Conservation (phyloP, 1,140 invertebrate species). For the Ladona fulva region DNA sequence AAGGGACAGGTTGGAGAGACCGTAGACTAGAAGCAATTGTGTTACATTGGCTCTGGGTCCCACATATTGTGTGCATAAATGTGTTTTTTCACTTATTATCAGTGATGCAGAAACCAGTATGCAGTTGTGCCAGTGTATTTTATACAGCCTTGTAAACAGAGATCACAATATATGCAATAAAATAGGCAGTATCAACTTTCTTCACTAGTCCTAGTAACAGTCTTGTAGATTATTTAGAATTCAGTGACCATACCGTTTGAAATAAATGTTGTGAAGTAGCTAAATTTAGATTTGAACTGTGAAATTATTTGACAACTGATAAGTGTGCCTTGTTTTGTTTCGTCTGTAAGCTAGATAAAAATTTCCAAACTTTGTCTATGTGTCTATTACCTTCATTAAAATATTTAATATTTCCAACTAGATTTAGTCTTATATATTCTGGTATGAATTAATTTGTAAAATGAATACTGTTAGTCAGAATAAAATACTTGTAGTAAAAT, state of each 20-base stretch:
- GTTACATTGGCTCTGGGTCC: slow-evolving; percentile 6
- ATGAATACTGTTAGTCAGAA: no score
- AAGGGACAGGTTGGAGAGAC: neutral
- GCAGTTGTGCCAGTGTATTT: slow-evolving; percentile 6
- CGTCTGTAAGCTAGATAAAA: slow-evolving; percentile 11
- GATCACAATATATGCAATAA: slow-evolving; percentile 2
- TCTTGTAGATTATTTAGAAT: slow-evolving; percentile 8
- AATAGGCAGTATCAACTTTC: slow-evolving; percentile 5
- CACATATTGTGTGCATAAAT: slow-evolving; percentile 6
- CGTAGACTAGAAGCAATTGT: neutral
- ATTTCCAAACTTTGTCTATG: neutral
- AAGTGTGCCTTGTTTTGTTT: slow-evolving; percentile 13
- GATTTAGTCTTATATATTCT: neutral
- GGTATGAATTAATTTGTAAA: no score
- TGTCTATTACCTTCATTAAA: neutral
- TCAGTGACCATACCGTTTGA: slow-evolving; percentile 14
- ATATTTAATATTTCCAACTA: neutral
- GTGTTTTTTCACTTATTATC: slow-evolving; percentile 7
- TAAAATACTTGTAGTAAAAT: no score
- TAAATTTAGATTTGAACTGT: slow-evolving; percentile 12
- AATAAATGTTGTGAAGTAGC: slow-evolving; percentile 15
- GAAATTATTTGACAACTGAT: slow-evolving; percentile 1
- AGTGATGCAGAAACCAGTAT: slow-evolving; percentile 5
- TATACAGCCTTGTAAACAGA: slow-evolving; percentile 9
- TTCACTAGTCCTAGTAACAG: slow-evolving; percentile 4